Evolutionary conservation across 1,140 invertebrate genomes (phyloP).

Genomic region (Brachionus asplanchnoidis): DNA sequence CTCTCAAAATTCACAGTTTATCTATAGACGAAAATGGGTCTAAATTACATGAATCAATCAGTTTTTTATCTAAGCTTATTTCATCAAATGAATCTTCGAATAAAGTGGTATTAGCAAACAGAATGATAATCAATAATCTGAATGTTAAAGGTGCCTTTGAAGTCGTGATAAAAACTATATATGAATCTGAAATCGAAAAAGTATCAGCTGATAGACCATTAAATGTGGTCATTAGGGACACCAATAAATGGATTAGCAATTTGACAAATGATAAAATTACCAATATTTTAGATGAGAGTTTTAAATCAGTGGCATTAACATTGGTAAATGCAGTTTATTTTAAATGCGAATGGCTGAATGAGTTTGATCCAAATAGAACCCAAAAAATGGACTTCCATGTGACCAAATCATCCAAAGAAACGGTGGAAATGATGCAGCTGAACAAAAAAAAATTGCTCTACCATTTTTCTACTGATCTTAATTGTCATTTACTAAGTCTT

Average conservation of each 20-base stretch:
- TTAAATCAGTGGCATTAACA: neutral
- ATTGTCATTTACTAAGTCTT: neutral
- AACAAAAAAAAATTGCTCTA: neutral
- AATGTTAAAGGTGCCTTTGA: neutral
- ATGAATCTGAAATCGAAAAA: neutral
- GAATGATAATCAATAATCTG: neutral
- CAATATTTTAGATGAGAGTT: constrained; percentile 12
- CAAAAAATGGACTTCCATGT: neutral
- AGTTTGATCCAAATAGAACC: neutral
- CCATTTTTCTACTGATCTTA: neutral
- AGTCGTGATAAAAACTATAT: neutral
- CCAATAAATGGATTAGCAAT: constrained; percentile 26
- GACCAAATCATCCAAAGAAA: neutral
- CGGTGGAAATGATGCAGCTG: neutral
- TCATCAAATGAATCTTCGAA: neutral
- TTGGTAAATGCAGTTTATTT: constrained; percentile 26
- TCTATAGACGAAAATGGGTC: neutral
- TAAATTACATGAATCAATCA: neutral
- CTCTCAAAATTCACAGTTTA: neutral
- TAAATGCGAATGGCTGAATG: neutral
- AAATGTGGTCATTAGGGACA: neutral
- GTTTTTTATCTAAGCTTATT: neutral
- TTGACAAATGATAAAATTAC: constrained; percentile 16
- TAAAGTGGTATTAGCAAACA: neutral
- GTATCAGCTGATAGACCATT: neutral